Base-by-base conservation (phyloP, 2,888 invertebrate genomes). In the Dromius quadrimaculatus region DNA sequence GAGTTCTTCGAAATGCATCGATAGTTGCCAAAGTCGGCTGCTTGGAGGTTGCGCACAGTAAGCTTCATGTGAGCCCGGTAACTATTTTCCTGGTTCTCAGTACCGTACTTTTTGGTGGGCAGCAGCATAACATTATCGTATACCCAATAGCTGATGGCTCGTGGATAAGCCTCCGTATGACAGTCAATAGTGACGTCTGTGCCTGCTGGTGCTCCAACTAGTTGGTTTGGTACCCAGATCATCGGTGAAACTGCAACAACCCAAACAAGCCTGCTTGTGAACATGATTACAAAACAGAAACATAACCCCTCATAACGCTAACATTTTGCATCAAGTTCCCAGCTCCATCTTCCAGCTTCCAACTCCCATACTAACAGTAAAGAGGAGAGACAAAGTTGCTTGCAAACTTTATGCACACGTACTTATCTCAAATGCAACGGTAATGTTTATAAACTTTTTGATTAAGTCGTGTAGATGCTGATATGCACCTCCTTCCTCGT, bases 181-280 rank as follows among this genome's bases (percentile, higher is more conserved):
- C 96, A 96, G 85, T 95, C 95, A 78, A 96, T 91, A 50, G 93
- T 93, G 74, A 95, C 95, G 85, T 95, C 94, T 57, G 94, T 94
- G 73, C 94, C 93, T 71, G 92, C 89, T 71, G 95, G 95, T 23
- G 95, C 95, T 1, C 95, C 95, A 73, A 95, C 94, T 83, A 95
- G 86, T 85, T 95, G 95, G 86, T 95, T 95, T 66, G 95, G 94
- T 74, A 95, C 94, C 92, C 93, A 95, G 80, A 95, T 94, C 93
- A 95, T 94, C 61, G 95, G 95, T 0, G 93, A 92, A 85, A 95
- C 95, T 95, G 85, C 19, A 85, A 76, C 62, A 43, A 22, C 22
- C 20, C 38, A 20, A 47, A 9, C 47, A 47, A 23, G 22, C 59
- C 8, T 38, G 3, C 5, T 38, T n/a, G 38, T 38, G 9, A 38